Percentiles rank a stretch among this genome's conserved stretches.
Evolutionary conservation across 2,888 invertebrate genomes (phyloP).

Genomic region (Drosophila anceps): DNA sequence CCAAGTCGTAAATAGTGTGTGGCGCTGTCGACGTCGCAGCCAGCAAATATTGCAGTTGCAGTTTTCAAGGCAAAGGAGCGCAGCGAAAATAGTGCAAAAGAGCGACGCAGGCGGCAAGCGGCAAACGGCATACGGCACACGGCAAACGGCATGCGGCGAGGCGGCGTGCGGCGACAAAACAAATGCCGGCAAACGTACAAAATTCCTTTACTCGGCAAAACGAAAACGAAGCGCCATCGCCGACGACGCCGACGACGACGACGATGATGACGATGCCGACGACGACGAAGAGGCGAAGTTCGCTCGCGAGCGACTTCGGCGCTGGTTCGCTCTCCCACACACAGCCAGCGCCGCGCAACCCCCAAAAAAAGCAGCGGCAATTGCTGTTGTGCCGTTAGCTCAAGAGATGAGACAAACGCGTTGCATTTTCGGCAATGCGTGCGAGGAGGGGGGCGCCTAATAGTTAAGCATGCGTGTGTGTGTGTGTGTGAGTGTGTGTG

Average conservation of each 20-base stretch:
- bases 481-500: slow-evolving; percentile 1
- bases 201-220: slow-evolving; percentile 76
- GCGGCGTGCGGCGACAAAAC: slow-evolving; percentile 38
- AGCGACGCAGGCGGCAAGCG: slow-evolving; percentile 42
- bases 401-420: slow-evolving; percentile 35
- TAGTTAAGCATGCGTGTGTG: slow-evolving; percentile 22
- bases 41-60: slow-evolving; percentile 53
- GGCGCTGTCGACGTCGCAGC: slow-evolving; percentile 56
- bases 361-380: slow-evolving; percentile 59
- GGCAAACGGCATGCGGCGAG: slow-evolving; percentile 1
- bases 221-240: slow-evolving; percentile 33
- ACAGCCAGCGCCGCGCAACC: slow-evolving; percentile 66
- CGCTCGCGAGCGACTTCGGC: slow-evolving; percentile 33
- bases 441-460: slow-evolving; percentile 22
- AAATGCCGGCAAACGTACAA: slow-evolving; percentile 68
- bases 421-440: slow-evolving; percentile 62
- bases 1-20: slow-evolving; percentile 60
- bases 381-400: slow-evolving; percentile 15
- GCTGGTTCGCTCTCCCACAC: slow-evolving; percentile 61
- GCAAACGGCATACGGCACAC: slow-evolving; percentile 8
- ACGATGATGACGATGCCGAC: slow-evolving; percentile 1
- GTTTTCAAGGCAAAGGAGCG: slow-evolving; percentile 66
- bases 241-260: slow-evolving; percentile 1
- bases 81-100: slow-evolving; percentile 28
- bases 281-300: slow-evolving; percentile 23